Conservation (phyloP, 1,140 invertebrate species). For the Harlomillsia oculata region DNA sequence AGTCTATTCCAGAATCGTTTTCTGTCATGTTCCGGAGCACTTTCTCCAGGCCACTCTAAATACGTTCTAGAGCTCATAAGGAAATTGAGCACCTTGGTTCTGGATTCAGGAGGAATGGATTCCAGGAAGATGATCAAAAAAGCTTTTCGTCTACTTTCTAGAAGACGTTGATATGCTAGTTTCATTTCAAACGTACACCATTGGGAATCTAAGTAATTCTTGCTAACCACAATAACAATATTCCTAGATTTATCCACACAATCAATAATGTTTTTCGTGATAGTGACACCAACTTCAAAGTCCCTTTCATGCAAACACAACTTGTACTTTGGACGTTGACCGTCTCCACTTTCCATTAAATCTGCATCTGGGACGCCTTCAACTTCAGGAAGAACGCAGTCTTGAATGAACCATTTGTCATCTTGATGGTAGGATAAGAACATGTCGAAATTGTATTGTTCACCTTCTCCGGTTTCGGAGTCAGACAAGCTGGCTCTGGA, state of each 20-base stretch:
- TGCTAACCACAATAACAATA: slow-evolving; percentile 50
- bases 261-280: slow-evolving; percentile 51
- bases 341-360: neutral
- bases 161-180: slow-evolving; percentile 51
- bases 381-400: slow-evolving; percentile 50
- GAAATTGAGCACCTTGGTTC: slow-evolving; percentile 52
- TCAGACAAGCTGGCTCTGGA: slow-evolving; percentile 37
- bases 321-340: neutral
- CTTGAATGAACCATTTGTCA: slow-evolving; percentile 50
- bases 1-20: slow-evolving; percentile 37
- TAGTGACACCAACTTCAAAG: slow-evolving; percentile 40
- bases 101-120: slow-evolving; percentile 48
- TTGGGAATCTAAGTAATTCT: slow-evolving; percentile 49
- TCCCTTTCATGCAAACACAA: slow-evolving; percentile 55
- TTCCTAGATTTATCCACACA: slow-evolving; percentile 53
- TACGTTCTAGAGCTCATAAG: slow-evolving; percentile 56
- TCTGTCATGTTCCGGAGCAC: slow-evolving; percentile 31
- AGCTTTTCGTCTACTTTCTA: slow-evolving; percentile 51
- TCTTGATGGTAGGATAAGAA: slow-evolving; percentile 55
- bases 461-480: too few relatives aligned
- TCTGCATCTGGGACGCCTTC: slow-evolving; percentile 28
- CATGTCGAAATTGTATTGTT: slow-evolving; percentile 50
- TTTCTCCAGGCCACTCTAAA: slow-evolving; percentile 49
- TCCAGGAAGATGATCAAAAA: slow-evolving; percentile 52
- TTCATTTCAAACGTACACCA: slow-evolving; percentile 60